Conservation (phyloP, 2,888 invertebrate species). For the Asteroscopus sphinx region DNA sequence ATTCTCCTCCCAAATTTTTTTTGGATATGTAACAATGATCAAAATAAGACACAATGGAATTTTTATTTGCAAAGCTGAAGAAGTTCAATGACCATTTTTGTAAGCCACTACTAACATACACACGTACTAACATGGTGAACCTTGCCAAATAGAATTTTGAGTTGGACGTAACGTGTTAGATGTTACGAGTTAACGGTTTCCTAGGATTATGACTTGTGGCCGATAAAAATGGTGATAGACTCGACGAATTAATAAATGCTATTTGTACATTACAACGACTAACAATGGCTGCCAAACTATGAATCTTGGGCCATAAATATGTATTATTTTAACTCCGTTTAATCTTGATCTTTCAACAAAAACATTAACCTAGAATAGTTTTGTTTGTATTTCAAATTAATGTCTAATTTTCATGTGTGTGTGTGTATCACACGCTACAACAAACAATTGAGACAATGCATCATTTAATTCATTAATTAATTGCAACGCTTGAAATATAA, state of each 20-base stretch:
- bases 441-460: not conserved
- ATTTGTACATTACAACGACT: too few species aligned
- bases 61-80: not conserved
- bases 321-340: too few species aligned
- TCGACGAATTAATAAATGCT: too few species aligned
- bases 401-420: not conserved
- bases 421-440: constrained; percentile 10
- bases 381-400: too few species aligned
- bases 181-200: not conserved
- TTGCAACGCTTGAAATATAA: too few species aligned
- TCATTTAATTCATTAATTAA: not conserved
- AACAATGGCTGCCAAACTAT: too few species aligned
- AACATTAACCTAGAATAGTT: too few species aligned
- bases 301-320: too few species aligned
- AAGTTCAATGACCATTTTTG: constrained; percentile 4
- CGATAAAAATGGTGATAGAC: too few species aligned
- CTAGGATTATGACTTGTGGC: not conserved
- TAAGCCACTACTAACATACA: not conserved
- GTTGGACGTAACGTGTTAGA: not conserved
- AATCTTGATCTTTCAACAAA: too few species aligned
- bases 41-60: not conserved
- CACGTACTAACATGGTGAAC: not conserved
- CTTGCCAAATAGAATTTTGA: not conserved
- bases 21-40: not conserved
- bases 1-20: too few species aligned